Base-by-base conservation (phyloP, 2,888 invertebrate species). In the Drosophila leonis region DNA sequence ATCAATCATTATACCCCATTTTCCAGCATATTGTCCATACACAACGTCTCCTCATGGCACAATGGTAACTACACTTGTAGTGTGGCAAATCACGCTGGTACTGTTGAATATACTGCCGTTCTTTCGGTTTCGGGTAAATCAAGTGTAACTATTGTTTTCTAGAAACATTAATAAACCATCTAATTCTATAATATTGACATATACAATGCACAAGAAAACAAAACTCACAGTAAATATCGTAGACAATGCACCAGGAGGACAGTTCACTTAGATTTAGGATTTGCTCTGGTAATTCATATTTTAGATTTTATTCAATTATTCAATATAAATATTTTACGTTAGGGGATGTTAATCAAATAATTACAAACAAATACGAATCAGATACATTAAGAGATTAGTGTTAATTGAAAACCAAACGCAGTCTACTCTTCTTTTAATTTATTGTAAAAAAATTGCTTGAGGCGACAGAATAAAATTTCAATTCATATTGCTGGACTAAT, bases 1-100 rank as follows among this genome's bases (percentile, higher is more conserved):
- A 94, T 94, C 90, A 94, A 93, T 91, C 94, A 94, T 84, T 94
- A 94, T 91, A 92, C 94, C 75, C 93, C 94, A 69, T 94, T 94
- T 92, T 94, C 94, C 65, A 93, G 93, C 82, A 93, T 93, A 72
- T 86, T 93, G 46, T 93, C 93, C 15, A 93, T 93, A 80, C 92
- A 93, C 66, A 93, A 93, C 82, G 93, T 93, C 49, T 93, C 93
- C 46, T 93, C 93, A 24, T 88, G 90, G 52, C 93, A 93, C 78
- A 93, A 93, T 78, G 93, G 93, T 70, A 93, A 93, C 82, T 94
- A 94, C 82, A 93, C 93, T 24, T 93, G 93, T 67, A 90, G 90
- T 69, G 92, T 93, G 52, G 88, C 90, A 37, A 93, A 93, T 83
- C 90, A 90, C 65, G 93, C 93, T 67, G 94, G 94, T 86, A 93